These are phyloP conservation scores for Cottoperca gobio DNA, from an alignment of 2,797 vertebrate species.

Conservation along the genomic window DNA sequence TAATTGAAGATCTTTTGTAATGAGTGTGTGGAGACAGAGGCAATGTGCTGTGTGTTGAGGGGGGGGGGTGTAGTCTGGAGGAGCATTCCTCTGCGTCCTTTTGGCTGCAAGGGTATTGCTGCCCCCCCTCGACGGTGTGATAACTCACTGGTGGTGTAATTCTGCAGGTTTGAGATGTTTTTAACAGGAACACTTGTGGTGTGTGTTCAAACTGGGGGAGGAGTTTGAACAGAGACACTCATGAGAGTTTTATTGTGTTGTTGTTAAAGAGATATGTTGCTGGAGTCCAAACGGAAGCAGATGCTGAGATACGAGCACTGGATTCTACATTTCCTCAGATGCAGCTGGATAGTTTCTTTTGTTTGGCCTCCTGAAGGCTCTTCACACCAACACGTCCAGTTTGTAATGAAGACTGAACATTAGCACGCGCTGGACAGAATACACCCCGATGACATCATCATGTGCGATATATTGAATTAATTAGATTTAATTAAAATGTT, in stretches of 20 bases:
- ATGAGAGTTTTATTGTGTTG: background rate
- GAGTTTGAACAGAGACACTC: constrained; percentile 9
- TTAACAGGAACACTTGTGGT: background rate
- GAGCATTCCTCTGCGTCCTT: constrained; percentile 76
- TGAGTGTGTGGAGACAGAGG: constrained; percentile 40
- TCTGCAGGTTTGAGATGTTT: constrained; percentile 27
- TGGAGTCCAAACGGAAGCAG: background rate
- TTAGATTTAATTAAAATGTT: background rate
- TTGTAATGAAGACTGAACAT: background rate
- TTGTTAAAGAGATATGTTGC: background rate
- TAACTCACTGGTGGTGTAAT: constrained; percentile 54
- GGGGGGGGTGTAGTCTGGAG: constrained; percentile 50
- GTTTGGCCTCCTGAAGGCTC: background rate
- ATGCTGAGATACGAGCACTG: too few relatives aligned
- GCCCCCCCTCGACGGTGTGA: constrained; percentile 54
- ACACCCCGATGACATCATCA: background rate
- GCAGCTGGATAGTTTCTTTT: background rate
- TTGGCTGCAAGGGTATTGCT: constrained; percentile 68
- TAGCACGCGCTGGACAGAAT: too few relatives aligned
- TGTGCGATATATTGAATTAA: background rate
- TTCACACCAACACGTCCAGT: background rate
- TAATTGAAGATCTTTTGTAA: constrained; percentile 53
- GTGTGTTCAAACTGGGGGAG: background rate
- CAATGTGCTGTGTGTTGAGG: constrained; percentile 30
- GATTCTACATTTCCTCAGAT: constrained; percentile 8